Conservation (phyloP, 2,797 vertebrate genomes). For the Distichodus sexfasciatus region DNA sequence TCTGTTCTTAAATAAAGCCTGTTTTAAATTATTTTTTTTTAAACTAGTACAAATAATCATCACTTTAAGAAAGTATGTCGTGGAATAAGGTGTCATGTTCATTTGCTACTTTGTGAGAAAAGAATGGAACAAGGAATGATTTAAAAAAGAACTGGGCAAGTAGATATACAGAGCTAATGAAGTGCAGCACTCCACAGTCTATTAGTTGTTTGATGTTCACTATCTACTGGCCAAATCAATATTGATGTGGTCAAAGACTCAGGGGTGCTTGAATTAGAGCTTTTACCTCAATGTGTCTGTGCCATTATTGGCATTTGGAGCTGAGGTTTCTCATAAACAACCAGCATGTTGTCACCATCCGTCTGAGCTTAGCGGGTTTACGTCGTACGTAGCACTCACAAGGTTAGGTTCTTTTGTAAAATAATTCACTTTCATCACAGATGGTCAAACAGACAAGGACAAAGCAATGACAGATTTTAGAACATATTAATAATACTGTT, state of each 20-base stretch:
- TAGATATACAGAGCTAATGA: slow-evolving; percentile 63
- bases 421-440: slow-evolving; percentile 17
- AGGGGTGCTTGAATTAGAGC: slow-evolving; percentile 53
- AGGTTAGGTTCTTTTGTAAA: not conserved
- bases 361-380: slow-evolving; percentile 8
- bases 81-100: not conserved
- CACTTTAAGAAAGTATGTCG: not conserved
- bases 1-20: too few relatives aligned
- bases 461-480: too few relatives aligned
- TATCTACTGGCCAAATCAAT: slow-evolving; percentile 69
- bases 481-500: not conserved
- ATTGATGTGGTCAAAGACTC: slow-evolving; percentile 66
- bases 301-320: slow-evolving; percentile 56
- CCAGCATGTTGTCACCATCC: slow-evolving; percentile 20
- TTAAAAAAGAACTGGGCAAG: slow-evolving; percentile 43
- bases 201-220: slow-evolving; percentile 64
- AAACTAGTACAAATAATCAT: too few relatives aligned
- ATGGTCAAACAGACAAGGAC: too few relatives aligned
- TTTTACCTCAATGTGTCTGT: slow-evolving; percentile 60
- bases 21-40: too few relatives aligned
- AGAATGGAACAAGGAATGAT: slow-evolving; percentile 58
- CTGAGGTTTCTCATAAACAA: slow-evolving; percentile 47
- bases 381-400: slow-evolving; percentile 15
- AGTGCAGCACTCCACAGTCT: slow-evolving; percentile 66
- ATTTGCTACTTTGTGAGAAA: slow-evolving; percentile 50